phyloP scores from a whole-genome alignment of 2,888 invertebrate genomes.

The Malachius bipustulatus region DNA sequence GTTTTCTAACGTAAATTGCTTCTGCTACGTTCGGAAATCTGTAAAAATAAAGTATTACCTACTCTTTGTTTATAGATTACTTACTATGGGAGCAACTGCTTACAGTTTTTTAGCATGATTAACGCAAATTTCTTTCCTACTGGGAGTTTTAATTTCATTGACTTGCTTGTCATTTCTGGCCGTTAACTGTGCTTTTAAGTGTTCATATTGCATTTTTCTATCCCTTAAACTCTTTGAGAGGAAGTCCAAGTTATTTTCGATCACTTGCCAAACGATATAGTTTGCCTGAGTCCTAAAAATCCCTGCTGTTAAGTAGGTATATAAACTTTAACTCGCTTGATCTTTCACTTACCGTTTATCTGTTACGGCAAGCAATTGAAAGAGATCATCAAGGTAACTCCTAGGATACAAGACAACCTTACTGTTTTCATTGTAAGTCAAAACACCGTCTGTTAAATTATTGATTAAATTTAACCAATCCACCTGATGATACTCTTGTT shows the following conservation, averaged over 20 bases:
- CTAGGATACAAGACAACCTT: conserved; percentile 19
- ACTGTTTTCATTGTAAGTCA: conserved; percentile 19
- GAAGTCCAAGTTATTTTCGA: conserved; percentile 22
- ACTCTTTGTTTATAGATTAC: not conserved
- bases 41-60: not conserved
- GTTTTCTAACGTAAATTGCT: conserved; percentile 23
- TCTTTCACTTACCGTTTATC: conserved; percentile 26
- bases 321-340: no score
- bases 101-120: conserved; percentile 20
- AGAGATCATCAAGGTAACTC: conserved; percentile 22
- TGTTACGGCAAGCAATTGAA: conserved; percentile 20
- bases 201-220: conserved; percentile 17
- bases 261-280: conserved; percentile 25
- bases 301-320: no score
- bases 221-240: conserved; percentile 19
- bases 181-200: conserved; percentile 10
- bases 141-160: no score
- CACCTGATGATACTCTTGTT: conserved; percentile 19
- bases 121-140: conserved; percentile 20
- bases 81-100: conserved; percentile 12
- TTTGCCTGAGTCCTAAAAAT: conserved; percentile 24
- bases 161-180: no score
- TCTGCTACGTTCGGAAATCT: conserved; percentile 20
- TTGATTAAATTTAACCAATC: conserved; percentile 26
- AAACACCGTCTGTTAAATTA: conserved; percentile 20